Evolutionary conservation across 2,797 vertebrate genomes (phyloP), one percentile per base, ranked within the genome.

Genomic region (Fratercula arctica): DNA sequence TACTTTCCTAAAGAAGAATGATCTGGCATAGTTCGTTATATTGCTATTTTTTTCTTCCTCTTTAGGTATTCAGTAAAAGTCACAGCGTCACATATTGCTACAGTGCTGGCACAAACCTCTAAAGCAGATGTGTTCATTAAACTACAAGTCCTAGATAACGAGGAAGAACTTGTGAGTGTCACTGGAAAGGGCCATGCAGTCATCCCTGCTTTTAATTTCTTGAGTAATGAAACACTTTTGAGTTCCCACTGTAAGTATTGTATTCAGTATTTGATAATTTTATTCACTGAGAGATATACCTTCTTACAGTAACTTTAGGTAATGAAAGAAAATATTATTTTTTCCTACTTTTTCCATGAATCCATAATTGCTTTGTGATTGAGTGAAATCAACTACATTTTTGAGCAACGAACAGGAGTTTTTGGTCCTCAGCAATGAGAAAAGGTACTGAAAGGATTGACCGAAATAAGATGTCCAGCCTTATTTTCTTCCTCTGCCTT

Each of bases 31-130:
- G 29, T 43, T 84, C 17, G 11, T 79, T 85, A 48, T 84, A 43
- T 70, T 29, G 23, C 10, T 87, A 5, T 29, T 56, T 85, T 87
- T 93, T 39, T 66, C 16, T 76, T 90, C 37, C 26, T 72, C 13
- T 76, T 80, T 92, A 99, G 98, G 86, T 99, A 98, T 93, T 88
- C 59, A 26, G 96, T 99, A 92, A 98, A 98, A 95, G 98, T 97
- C 51, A 85, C 95, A 19, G 64, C 83, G 11, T 97, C 98, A 16
- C 96, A 97, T 81, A 29, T 97, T 37, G 98, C 97, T 90, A 99
- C 99, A 2, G 70, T 99, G 91, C 99, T 99, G 26, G 97, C 99
- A 63, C 98, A 99, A 93, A 98, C 98, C 3, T 99, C 99, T 70
- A 98, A 98, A 63, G 92, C 97, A n/a, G 98, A 99, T 33, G 98